Base-by-base conservation (phyloP, 2,113 vertebrate species). In the Suncus etruscus region DNA sequence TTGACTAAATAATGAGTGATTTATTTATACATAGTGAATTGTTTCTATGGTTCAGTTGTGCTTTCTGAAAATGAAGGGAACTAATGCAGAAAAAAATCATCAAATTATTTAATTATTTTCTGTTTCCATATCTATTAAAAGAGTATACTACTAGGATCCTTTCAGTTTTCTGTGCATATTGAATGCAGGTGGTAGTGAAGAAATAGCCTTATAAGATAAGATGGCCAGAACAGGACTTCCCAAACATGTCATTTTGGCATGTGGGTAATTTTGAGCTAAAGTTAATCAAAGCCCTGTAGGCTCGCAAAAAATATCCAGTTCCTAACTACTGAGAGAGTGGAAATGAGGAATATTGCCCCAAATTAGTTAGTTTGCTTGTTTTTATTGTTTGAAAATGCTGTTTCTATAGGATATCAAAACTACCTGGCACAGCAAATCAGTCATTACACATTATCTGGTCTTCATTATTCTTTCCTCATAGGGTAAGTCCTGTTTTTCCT, bases 51-150 rank as follows among this genome's bases (percentile, higher is more conserved):
- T 76, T 94, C 54, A 54, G 4, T 27, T 90, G 24, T 58, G 15
- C 1, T 63, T 90, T 90, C 87, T 22, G 6, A 29, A 45, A 50
- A 86, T 90, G 66, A 14, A 31, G 2, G 70, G 8, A 76, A 66
- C 66, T 48, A 84, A 18, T 50, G 20, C 11, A 93, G 25, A 83
- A 74, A 84, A n/a, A 48, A 2, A 66, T 39, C 27, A 31, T 73
- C 54, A 75, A 87, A 4, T 51, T 77, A 20, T 8, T 70, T 77
- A 39, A 86, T 39, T 84, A 89, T 91, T 86, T 45, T 89, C 11
- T 84, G 25, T 18, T 11, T 79, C 11, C 3, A 0, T 78, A 69
- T 88, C 47, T 72, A 76, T 25, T 51, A 66, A 81, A 83, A 86
- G 16, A 3, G 6, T 6, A 14, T 69, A 75, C 68, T 74, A 29